These are phyloP conservation scores for Prionace glauca DNA, from an alignment of 2,797 vertebrate species.

Conservation along the genomic window DNA sequence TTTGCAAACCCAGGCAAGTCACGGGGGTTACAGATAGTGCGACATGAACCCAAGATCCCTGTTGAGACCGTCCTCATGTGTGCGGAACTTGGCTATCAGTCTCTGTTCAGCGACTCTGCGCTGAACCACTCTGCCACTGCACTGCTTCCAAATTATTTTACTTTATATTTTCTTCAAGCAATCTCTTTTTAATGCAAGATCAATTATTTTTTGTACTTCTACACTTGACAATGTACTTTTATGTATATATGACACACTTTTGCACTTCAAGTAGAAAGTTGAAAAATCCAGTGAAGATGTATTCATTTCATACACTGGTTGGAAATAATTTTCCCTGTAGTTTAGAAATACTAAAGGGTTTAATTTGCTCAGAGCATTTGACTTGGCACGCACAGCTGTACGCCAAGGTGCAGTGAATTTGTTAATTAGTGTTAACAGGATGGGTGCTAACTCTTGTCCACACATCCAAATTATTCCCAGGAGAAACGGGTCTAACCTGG, in stretches of 20 bases:
- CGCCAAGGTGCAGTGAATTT: constrained; percentile 3
- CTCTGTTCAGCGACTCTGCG: too few species aligned
- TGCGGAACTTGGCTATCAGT: too few species aligned
- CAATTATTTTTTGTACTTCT: too few species aligned
- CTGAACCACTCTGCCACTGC: too few species aligned
- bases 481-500: constrained; percentile 20
- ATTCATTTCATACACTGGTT: neutral
- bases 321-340: neutral
- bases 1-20: too few species aligned
- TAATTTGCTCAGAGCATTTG: neutral
- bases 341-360: constrained; percentile 26
- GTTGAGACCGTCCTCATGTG: too few species aligned
- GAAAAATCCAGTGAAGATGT: neutral
- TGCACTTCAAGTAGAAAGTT: neutral
- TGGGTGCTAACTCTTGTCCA: constrained; percentile 26
- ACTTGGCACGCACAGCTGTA: constrained; percentile 21
- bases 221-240: neutral
- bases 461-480: constrained; percentile 27
- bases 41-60: too few species aligned
- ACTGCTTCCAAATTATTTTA: neutral
- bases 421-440: constrained; percentile 34
- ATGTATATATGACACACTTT: neutral
- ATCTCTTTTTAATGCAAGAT: neutral
- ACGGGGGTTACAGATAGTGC: too few species aligned
- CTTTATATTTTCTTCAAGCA: neutral